phyloP scores from a whole-genome alignment of 2,113 vertebrate genomes.

The Elgaria multicarinata region DNA sequence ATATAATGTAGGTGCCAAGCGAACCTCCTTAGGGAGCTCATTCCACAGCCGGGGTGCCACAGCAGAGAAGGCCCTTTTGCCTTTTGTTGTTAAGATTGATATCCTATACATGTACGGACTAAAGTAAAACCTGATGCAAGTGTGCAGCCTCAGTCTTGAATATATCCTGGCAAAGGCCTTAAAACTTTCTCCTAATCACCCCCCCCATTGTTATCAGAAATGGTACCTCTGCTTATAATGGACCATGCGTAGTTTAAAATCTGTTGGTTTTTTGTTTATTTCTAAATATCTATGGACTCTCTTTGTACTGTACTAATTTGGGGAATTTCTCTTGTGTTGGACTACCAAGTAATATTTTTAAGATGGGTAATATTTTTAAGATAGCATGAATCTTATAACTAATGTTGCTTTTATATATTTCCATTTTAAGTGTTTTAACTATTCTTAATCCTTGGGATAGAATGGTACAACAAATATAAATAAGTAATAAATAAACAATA shows the following conservation, averaged over 20 bases:
- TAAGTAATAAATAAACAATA: background rate
- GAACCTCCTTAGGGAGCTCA: too few relatives aligned
- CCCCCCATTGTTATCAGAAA: background rate
- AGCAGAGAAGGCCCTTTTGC: too few relatives aligned
- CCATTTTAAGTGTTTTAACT: background rate
- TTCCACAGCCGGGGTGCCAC: too few relatives aligned
- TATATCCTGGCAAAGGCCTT: background rate
- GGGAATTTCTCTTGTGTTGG: background rate
- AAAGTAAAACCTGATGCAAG: background rate
- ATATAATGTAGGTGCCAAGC: too few relatives aligned
- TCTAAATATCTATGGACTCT: background rate
- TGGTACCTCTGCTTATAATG: too few relatives aligned
- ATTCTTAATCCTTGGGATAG: background rate
- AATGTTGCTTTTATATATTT: background rate
- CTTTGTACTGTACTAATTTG: background rate
- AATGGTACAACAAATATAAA: background rate
- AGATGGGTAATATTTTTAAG: too few relatives aligned
- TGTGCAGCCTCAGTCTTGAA: background rate
- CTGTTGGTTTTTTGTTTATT: background rate
- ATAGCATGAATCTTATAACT: background rate
- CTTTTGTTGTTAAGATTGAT: too few relatives aligned
- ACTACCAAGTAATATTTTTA: background rate
- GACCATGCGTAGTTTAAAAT: background rate
- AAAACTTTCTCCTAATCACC: background rate
- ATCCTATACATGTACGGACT: too few relatives aligned